Base-by-base conservation (phyloP, 2,113 vertebrate species). In the Epinephelus cyanopodus region DNA sequence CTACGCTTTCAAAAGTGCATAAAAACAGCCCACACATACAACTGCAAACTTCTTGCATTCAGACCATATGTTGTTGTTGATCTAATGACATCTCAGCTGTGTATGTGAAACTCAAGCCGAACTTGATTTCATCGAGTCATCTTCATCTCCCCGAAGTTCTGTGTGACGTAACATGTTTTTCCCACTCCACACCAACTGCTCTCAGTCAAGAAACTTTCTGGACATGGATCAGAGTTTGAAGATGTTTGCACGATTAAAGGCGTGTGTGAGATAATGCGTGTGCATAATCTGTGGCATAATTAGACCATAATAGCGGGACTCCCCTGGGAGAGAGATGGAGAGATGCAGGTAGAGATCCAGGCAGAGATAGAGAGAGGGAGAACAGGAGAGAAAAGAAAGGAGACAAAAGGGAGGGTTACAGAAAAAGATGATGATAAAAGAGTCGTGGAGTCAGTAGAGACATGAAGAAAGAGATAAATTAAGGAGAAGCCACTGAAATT, bases 271-370 rank as follows among this genome's bases (percentile, higher is more conserved):
- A 81, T 58, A 69, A 72, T 48, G 42, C 3, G 11, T 53, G 76
- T 53, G 76, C 27, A 54, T 77, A 89, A 87, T 89, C 57, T 42
- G 58, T 12, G 27, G 56, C 62, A 69, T 88, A 88, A 90, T 93
- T 92, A 88, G 58, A 83, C 79, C 54, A 61, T 61, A 84, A 90
- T 87, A 90, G 73, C 68, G 50, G 73, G 75, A 58, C 62, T 84
- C 81, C 71, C 81, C 8, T 11, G 14, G 71, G 74, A 70, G 70
- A 53, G 82, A 81, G 68, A 81, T 71, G 52, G 25, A 52, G 42
- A 29, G 82, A 84, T 52, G 63, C 50, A 66, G 50, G 68, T 11
- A 37, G 25, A 67, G 45, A 79, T 74, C 11, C 19, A 77, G 67
- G 48, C n/a, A 12, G 29, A 74, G 77, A 88, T 57, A 48, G 42